phyloP scores from a whole-genome alignment of 1,140 invertebrate species.

The Megalopta genalis region DNA sequence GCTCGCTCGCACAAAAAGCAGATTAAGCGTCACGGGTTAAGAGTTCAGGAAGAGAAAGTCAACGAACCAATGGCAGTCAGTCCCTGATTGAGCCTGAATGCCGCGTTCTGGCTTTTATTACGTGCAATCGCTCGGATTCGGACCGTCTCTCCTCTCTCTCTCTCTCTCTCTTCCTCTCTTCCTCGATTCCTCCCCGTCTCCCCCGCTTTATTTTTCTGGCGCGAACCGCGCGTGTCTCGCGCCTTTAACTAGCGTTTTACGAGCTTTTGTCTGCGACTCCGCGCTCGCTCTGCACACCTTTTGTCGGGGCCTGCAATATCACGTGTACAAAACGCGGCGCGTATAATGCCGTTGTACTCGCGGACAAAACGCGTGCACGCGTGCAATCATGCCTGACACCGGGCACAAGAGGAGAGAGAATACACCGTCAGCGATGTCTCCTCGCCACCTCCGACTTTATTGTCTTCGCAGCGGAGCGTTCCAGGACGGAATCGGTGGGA shows the following conservation, averaged over 20 bases:
- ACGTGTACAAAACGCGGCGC: conserved; percentile 25
- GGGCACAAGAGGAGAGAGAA: background rate
- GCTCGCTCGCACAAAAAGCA: conserved; percentile 30
- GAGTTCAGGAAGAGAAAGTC: conserved; percentile 61
- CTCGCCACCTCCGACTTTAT: too few species aligned
- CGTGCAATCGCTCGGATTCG: conserved; percentile 57
- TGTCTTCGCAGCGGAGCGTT: too few species aligned
- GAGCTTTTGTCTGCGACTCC: conserved; percentile 42
- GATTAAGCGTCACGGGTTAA: conserved; percentile 55
- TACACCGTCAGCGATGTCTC: too few species aligned
- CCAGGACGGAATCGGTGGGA: too few species aligned
- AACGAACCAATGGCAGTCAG: conserved; percentile 57
- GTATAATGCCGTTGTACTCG: conserved; percentile 12
- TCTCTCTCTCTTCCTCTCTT: background rate
- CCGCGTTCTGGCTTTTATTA: conserved; percentile 60
- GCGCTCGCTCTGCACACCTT: conserved; percentile 22
- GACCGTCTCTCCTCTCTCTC: background rate
- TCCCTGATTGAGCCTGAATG: conserved; percentile 58
- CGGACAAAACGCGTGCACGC: conserved; percentile 29
- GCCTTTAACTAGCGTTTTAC: conserved; percentile 53
- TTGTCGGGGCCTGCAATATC: conserved; percentile 35
- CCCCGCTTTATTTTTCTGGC: background rate
- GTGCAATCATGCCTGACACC: conserved; percentile 9
- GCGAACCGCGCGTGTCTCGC: conserved; percentile 34
- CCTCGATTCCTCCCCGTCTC: too few species aligned